Base-by-base conservation (phyloP, 2,113 vertebrate genomes). In the Acrocephalus kingi region DNA sequence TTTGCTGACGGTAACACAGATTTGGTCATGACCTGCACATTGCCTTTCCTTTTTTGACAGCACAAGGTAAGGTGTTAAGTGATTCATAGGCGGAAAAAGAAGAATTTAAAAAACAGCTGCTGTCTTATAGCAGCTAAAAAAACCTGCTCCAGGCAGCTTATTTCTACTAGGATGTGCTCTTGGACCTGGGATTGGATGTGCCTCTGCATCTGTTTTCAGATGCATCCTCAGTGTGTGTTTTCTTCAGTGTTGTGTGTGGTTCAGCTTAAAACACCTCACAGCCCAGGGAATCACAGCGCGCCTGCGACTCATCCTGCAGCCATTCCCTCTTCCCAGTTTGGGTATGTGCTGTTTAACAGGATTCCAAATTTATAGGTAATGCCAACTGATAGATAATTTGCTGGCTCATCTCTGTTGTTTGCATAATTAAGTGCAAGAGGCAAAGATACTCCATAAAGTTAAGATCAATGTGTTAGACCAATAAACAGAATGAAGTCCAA, bases 151-250 rank as follows among this genome's bases (percentile, higher is more conserved):
- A 52, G 39, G 73, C 68, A 18, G 24, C 6, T 54, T 45, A 16
- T 41, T 94, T 43, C 78, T 91, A 9, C 78, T 62, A 93, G 82
- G 88, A 90, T 78, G 82, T 16, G 48, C 78, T 90, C 54, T 15
- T 45, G 8, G 48, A 84, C 64, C 71, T 63, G 20, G 37, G 12
- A 49, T 67, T 18, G 43, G 16, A 19, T 39, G 41, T 16, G 22
- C 4, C 9, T 61, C 21, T 37, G 19, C 24, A 14, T 28, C n/a
- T 6, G 0, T 37, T 43, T 22, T 13, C 55, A 28, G 22, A 28
- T 35, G 15, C 23, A 31, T 21, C 33, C 13, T 52, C 9, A 1
- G 15, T 37, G 46, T 23, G 23, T 25, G 16, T 41, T 74, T 12
- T 9, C 30, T 15, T 62, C 18, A 24, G 17, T 13, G 10, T 30